A percentile compares a stretch with the other conserved stretches of the same genome.
These are phyloP conservation scores for Fragum whitleyi DNA, from an alignment of 2,888 invertebrate species.

Conservation along the genomic window DNA sequence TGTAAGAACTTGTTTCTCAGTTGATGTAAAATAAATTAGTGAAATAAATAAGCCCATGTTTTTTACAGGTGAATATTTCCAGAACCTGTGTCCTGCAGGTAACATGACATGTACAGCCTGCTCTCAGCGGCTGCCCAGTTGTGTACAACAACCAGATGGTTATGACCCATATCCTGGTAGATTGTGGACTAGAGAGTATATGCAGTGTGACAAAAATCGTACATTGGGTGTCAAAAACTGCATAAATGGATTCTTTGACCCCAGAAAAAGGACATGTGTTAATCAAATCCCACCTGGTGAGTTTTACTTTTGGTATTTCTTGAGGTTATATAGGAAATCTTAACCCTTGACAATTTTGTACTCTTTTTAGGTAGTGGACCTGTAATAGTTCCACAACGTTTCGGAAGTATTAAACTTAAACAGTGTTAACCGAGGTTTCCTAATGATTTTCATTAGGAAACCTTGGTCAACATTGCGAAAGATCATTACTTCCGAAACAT, in stretches of 20 bases:
- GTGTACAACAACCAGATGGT: conserved; percentile 64
- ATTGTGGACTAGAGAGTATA: conserved; percentile 59
- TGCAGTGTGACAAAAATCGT: conserved; percentile 59
- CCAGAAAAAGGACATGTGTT: conserved; percentile 51
- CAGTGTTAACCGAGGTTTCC: no score
- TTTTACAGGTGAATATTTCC: conserved; percentile 61
- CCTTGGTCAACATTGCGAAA: no score
- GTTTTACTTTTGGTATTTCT: neutral
- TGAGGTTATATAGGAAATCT: no score
- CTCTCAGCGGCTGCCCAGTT: conserved; percentile 60
- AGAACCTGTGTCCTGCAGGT: conserved; percentile 56
- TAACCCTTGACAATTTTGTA: no score
- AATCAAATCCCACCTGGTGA: conserved; percentile 57
- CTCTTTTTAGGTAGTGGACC: no score
- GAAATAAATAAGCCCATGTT: no score
- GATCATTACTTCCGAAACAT: no score
- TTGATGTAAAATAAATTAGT: no score
- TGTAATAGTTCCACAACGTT: no score
- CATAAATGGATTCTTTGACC: conserved; percentile 57
- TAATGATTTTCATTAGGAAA: no score
- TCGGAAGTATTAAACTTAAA: no score
- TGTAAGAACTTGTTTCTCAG: no score
- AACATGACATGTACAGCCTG: conserved; percentile 65
- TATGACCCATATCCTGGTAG: conserved; percentile 50
- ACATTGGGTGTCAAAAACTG: conserved; percentile 56